Percentiles rank a stretch among this genome's conserved stretches.
phyloP scores from a whole-genome alignment of 2,113 vertebrate genomes.

The Acrocephalus kingi region DNA sequence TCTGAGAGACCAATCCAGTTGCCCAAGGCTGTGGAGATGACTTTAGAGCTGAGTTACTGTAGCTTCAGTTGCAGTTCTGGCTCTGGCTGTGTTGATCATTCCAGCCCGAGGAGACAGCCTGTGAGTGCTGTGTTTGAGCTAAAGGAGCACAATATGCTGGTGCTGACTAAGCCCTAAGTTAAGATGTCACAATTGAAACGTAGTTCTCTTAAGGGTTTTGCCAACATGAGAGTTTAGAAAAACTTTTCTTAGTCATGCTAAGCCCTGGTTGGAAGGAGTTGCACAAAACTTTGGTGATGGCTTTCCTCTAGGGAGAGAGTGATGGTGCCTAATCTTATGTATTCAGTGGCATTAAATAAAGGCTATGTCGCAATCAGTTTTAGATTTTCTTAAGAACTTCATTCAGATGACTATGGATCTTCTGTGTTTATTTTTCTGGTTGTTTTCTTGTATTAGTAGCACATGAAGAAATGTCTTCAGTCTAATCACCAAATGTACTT shows the following conservation, averaged over 20 bases:
- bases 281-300: not conserved
- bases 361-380: not conserved
- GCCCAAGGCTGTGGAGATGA: not conserved
- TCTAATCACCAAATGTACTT: not conserved
- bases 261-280: not conserved
- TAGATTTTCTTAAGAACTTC: not conserved
- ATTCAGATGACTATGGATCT: not conserved
- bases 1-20: not conserved
- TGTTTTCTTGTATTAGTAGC: not conserved
- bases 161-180: not conserved
- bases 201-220: not conserved
- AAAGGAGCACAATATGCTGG: not conserved
- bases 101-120: accelerated
- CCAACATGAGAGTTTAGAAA: not conserved
- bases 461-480: not conserved
- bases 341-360: not conserved
- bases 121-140: accelerated
- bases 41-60: not conserved
- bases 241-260: not conserved
- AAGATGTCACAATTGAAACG: not conserved
- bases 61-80: not conserved
- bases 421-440: not conserved
- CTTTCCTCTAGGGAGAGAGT: not conserved
- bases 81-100: not conserved
- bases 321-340: not conserved